A percentile compares a stretch with the other conserved stretches of the same genome.
Evolutionary conservation across 2,888 invertebrate species (phyloP).

Genomic region (Leptinotarsa haldemani): DNA sequence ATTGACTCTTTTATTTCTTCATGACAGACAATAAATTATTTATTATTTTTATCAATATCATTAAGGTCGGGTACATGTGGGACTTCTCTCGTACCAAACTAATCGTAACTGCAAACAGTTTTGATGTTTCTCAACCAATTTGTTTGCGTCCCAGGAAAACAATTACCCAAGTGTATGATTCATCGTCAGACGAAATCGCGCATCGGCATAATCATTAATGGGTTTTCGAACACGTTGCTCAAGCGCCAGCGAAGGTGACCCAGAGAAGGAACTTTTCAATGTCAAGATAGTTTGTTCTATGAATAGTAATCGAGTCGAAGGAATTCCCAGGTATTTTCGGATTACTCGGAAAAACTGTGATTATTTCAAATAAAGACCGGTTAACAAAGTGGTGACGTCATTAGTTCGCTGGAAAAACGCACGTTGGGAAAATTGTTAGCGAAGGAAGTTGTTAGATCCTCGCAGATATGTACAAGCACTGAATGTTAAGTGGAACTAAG

Average conservation of each 20-base stretch:
- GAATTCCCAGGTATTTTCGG: constrained; percentile 45
- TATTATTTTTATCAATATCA: not conserved
- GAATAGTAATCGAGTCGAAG: constrained; percentile 44
- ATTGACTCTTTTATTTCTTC: not conserved
- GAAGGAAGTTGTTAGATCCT: not conserved
- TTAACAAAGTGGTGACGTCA: not conserved
- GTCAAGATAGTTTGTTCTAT: constrained; percentile 38
- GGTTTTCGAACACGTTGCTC: constrained; percentile 10
- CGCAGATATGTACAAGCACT: no score
- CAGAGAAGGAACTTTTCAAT: constrained; percentile 50
- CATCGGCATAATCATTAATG: constrained; percentile 16
- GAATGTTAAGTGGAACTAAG: no score
- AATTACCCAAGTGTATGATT: constrained; percentile 8
- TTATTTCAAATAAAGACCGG: constrained; percentile 14
- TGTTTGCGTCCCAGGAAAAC: constrained; percentile 12
- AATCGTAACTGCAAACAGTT: not conserved
- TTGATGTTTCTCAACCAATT: not conserved
- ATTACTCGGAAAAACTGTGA: constrained; percentile 32
- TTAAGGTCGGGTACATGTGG: no score
- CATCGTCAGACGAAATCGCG: constrained; percentile 3
- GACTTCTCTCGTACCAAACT: not conserved
- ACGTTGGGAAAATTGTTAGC: not conserved
- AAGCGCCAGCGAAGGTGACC: constrained; percentile 47
- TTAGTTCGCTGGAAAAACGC: not conserved
- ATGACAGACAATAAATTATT: not conserved